A percentile compares a stretch with the other conserved stretches of the same genome.
Evolutionary conservation across 1,140 invertebrate genomes (phyloP).

Genomic region (Drosophila kikkawai): DNA sequence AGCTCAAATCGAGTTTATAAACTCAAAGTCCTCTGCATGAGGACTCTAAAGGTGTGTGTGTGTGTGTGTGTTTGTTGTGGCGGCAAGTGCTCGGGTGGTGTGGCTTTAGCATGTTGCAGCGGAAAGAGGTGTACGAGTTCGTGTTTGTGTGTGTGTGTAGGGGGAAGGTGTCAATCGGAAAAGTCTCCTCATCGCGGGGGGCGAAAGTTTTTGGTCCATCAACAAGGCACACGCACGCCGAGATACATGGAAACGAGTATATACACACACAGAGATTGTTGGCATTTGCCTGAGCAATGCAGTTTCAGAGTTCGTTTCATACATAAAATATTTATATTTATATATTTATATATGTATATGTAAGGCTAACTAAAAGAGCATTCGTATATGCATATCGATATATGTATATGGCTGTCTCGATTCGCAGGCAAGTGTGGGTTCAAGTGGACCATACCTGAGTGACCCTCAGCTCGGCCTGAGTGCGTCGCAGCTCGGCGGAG

Average conservation of each 20-base stretch:
- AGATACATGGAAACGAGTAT: constrained; percentile 18
- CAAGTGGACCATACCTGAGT: constrained; percentile 87
- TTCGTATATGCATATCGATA: constrained; percentile 69
- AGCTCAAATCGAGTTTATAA: constrained; percentile 26
- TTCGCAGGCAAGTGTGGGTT: constrained; percentile 40
- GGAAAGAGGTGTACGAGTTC: constrained; percentile 17
- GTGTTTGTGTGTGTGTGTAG: not conserved
- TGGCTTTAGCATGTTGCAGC: constrained; percentile 30
- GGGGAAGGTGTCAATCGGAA: constrained; percentile 29
- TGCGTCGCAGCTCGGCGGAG: constrained; percentile 92
- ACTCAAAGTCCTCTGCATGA: not conserved
- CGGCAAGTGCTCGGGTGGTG: constrained; percentile 33
- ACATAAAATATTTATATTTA: constrained; percentile 52
- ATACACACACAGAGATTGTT: constrained; percentile 22
- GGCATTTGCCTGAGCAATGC: constrained; percentile 32
- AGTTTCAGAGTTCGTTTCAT: constrained; percentile 35
- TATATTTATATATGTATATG: constrained; percentile 13
- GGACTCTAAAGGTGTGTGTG: not conserved
- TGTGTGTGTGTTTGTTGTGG: not conserved
- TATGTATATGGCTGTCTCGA: constrained; percentile 57
- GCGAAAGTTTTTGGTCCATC: constrained; percentile 34
- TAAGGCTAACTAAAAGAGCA: constrained; percentile 70
- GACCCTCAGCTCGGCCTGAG: constrained; percentile 93
- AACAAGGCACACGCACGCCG: constrained; percentile 55
- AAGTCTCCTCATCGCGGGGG: constrained; percentile 36